Evolutionary conservation across 2,888 invertebrate genomes (phyloP).

Genomic region (Halictus quadricinctus): DNA sequence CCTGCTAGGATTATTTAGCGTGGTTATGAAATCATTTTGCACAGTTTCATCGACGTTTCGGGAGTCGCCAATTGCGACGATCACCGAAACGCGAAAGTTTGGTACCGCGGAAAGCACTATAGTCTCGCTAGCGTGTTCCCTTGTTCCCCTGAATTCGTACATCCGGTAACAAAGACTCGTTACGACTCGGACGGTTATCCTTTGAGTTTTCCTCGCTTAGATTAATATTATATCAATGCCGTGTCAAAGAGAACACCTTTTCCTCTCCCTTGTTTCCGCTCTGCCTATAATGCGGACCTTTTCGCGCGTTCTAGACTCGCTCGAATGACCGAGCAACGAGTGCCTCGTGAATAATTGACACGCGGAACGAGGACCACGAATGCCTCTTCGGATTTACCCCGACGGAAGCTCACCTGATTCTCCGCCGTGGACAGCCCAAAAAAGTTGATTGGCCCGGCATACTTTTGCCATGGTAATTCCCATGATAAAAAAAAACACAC

Average conservation of each 20-base stretch:
- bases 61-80: not conserved
- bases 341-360: slow-evolving; percentile 61
- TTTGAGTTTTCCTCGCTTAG: slow-evolving; percentile 75
- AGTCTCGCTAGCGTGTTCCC: slow-evolving; percentile 8
- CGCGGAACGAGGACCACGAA: slow-evolving; percentile 36
- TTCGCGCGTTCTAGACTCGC: slow-evolving; percentile 62
- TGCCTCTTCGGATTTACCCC: slow-evolving; percentile 45
- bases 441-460: slow-evolving; percentile 6
- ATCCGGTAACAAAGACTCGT: slow-evolving; percentile 60
- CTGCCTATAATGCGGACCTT: slow-evolving; percentile 53
- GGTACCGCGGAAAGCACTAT: not conserved
- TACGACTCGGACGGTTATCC: slow-evolving; percentile 66
- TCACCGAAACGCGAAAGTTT: not conserved
- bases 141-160: slow-evolving; percentile 46
- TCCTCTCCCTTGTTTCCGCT: slow-evolving; percentile 38
- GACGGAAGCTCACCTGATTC: not conserved
- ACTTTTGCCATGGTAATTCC: not conserved
- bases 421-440: not conserved
- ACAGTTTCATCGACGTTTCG: not conserved
- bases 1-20: not conserved
- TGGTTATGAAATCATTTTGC: not conserved
- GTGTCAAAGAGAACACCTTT: slow-evolving; percentile 72
- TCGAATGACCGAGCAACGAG: slow-evolving; percentile 59
- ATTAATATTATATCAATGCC: slow-evolving; percentile 78
- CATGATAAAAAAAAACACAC: not conserved